Conservation (phyloP, 2,113 vertebrate species). For the Bubo scandiacus region DNA sequence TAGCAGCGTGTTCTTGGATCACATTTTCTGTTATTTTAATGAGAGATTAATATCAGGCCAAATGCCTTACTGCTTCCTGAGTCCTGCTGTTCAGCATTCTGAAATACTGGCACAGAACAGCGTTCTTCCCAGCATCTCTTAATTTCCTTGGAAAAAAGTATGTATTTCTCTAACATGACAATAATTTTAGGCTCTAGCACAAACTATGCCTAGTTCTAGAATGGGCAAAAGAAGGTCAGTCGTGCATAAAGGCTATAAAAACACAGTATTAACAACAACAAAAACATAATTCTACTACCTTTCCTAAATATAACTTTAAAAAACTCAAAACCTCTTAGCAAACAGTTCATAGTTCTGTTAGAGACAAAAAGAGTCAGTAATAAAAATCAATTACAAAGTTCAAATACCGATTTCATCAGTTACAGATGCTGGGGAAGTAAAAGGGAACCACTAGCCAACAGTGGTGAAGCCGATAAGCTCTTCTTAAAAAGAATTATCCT, state of each 20-base stretch:
- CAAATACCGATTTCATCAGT: background rate
- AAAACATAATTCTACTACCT: background rate
- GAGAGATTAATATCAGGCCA: background rate
- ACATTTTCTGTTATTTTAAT: background rate
- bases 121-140: background rate
- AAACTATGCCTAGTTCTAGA: background rate
- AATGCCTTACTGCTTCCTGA: slow-evolving; percentile 19
- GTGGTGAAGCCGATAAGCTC: background rate
- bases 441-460: background rate
- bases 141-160: background rate
- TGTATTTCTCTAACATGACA: background rate
- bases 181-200: background rate
- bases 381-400: background rate
- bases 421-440: background rate
- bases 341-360: background rate
- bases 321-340: background rate
- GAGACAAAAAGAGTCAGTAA: background rate
- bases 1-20: slow-evolving; percentile 21
- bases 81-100: slow-evolving; percentile 8
- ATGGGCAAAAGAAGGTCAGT: background rate
- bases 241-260: background rate
- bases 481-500: background rate
- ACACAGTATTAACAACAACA: background rate
- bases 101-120: slow-evolving; percentile 3
- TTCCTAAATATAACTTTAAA: background rate